Evolutionary conservation across 2,113 vertebrate species (phyloP).

Genomic region (Perca schrenkii): DNA sequence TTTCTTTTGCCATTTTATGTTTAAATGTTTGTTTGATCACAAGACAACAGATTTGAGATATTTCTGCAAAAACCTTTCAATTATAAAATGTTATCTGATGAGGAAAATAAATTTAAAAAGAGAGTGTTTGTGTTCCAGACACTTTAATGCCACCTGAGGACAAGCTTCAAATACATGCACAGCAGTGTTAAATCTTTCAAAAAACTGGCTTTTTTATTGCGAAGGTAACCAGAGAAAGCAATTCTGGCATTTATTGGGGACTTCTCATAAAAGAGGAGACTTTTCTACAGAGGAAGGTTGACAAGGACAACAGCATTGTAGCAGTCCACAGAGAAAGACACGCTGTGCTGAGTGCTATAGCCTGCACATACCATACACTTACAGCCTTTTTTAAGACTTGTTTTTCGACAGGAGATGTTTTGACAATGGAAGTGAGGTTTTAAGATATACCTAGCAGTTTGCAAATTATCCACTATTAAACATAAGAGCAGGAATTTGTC

Average conservation of each 20-base stretch:
- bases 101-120: neutral
- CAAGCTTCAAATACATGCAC: neutral
- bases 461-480: neutral
- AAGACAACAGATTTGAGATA: neutral
- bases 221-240: neutral
- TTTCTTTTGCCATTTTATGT: neutral
- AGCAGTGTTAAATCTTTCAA: neutral
- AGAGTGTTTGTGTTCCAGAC: neutral
- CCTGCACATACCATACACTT: neutral
- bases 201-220: neutral
- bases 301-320: neutral
- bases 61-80: neutral
- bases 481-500: neutral
- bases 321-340: neutral
- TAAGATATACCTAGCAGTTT: neutral
- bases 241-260: neutral
- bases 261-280: neutral
- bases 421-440: neutral
- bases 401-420: neutral
- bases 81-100: neutral
- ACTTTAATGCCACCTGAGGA: neutral
- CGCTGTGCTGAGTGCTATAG: neutral
- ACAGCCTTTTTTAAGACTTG: neutral
- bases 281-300: neutral
- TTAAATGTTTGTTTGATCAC: neutral